phyloP scores from a whole-genome alignment of 30 jellyfish, hydroid and myxozoan genomes.

The Clytia hemisphaerica region DNA sequence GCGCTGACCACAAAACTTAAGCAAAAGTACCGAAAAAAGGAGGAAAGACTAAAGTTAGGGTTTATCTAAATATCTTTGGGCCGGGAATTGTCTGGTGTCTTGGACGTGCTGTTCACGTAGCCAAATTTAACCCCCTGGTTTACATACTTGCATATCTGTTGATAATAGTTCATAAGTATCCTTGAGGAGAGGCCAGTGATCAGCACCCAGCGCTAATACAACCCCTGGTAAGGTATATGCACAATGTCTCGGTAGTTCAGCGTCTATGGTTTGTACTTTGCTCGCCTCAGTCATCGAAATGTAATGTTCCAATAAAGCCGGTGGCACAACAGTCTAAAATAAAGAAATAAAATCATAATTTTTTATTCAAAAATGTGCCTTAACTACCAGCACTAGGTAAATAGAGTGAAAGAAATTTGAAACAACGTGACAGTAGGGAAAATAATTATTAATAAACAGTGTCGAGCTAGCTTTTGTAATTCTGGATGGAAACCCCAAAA shows the following conservation, averaged over 20 bases:
- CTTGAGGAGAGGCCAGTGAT: slow-evolving; percentile 80
- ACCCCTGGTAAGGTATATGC: slow-evolving; percentile 96
- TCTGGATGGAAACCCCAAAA: neutral
- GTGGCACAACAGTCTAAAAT: slow-evolving; percentile 71
- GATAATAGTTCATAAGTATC: slow-evolving; percentile 87
- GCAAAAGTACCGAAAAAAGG: no score
- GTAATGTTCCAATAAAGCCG: slow-evolving; percentile 78
- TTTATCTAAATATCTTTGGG: no score
- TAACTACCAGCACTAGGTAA: no score
- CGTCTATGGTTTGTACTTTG: slow-evolving; percentile 87
- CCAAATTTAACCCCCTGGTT: neutral
- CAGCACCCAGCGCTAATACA: slow-evolving; percentile 84
- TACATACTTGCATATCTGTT: slow-evolving; percentile 86
- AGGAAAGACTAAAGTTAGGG: neutral
- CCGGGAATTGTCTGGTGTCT: no score
- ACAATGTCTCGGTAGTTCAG: slow-evolving; percentile 85
- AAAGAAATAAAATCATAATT: neutral
- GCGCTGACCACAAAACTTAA: no score
- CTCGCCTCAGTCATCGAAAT: slow-evolving; percentile 86
- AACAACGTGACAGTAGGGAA: no score
- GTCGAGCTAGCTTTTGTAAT: no score
- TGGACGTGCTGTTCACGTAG: no score
- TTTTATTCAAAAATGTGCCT: no score
- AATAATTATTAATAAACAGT: no score
- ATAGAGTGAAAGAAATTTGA: no score